Conservation (phyloP, 2,113 vertebrate species). For the Excalfactoria chinensis region DNA sequence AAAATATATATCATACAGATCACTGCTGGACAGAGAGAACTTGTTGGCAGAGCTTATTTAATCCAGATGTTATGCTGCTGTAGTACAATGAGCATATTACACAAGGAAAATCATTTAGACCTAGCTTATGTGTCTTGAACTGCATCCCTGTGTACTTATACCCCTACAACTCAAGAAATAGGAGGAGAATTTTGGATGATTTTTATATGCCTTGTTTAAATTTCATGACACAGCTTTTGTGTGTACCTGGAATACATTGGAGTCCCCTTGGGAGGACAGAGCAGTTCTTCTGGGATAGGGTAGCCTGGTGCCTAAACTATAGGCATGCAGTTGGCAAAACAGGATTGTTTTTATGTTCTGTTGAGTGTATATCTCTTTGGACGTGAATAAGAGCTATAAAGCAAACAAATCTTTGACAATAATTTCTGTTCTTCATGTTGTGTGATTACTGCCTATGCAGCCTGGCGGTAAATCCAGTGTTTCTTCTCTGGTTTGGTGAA, state of each 20-base stretch:
- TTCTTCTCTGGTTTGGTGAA: neutral
- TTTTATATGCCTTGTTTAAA: neutral
- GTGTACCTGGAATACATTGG: neutral
- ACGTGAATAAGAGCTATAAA: neutral
- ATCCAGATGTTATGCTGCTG: neutral
- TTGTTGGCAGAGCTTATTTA: neutral
- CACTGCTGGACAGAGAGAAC: neutral
- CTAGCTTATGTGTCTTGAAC: neutral
- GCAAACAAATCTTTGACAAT: neutral
- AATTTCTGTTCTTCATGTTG: neutral
- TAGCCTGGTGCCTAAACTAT: neutral
- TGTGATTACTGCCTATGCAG: neutral
- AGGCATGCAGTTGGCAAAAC: neutral
- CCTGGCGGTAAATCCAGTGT: neutral
- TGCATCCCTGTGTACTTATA: rapidly evolving
- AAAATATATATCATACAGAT: neutral
- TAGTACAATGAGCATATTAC: rapidly evolving
- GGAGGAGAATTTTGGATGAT: neutral
- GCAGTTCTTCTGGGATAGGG: neutral
- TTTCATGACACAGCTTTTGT: neutral
- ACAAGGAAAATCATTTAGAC: neutral
- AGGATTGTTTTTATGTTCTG: neutral
- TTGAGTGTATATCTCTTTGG: neutral
- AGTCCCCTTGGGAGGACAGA: no score
- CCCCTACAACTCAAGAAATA: neutral